These are phyloP conservation scores for Columbina picui DNA, from an alignment of 2,113 vertebrate species.

Conservation along the genomic window DNA sequence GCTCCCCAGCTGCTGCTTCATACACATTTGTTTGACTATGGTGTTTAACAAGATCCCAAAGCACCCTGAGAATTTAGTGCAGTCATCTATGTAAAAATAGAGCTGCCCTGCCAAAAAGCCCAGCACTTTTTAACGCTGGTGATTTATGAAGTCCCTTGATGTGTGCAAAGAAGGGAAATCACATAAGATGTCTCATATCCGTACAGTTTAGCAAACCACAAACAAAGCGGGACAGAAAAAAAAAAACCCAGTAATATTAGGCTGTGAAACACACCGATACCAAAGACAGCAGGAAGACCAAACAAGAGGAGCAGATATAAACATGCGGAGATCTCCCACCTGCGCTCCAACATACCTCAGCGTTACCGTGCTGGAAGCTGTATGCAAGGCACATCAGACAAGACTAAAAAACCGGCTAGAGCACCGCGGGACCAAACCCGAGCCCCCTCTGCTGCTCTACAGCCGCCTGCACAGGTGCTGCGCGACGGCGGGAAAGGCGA, in stretches of 20 bases:
- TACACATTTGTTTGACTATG: background rate
- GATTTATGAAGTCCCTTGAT: background rate
- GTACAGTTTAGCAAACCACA: background rate
- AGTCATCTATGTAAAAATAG: background rate
- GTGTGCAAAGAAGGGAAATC: background rate
- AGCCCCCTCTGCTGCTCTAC: background rate
- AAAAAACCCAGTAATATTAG: background rate
- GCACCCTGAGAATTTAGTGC: background rate
- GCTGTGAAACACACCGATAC: background rate
- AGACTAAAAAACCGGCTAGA: background rate
- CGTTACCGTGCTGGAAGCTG: accelerated
- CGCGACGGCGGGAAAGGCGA: background rate
- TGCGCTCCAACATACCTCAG: accelerated
- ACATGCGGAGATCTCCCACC: background rate
- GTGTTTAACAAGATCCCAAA: background rate
- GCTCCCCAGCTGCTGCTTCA: background rate
- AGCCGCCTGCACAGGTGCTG: background rate
- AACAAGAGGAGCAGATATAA: background rate
- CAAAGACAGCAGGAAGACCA: background rate
- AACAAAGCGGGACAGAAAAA: background rate
- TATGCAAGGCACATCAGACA: background rate
- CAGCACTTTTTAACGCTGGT: background rate
- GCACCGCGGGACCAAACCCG: background rate
- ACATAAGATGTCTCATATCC: accelerated
- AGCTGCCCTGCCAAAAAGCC: background rate